Base-by-base conservation (phyloP, 2,113 vertebrate genomes). In the Syngnathus floridae region DNA sequence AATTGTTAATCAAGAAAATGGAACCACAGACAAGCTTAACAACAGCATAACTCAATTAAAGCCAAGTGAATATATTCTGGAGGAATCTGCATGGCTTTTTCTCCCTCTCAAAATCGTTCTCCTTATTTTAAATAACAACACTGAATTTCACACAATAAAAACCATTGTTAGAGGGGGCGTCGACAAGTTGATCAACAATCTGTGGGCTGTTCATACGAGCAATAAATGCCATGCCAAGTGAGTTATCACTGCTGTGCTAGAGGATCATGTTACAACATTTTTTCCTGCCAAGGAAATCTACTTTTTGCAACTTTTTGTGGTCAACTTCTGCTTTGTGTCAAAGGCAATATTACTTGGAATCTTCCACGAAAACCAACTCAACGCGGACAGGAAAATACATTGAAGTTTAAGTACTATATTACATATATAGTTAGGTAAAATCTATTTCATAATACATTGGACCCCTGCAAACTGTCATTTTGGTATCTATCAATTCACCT, bases 121-220 rank as follows among this genome's bases (percentile, higher is more conserved):
- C 36, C 48, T 22, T 68, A 21, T 65, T 63, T 22, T 9, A 38
- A 57, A 67, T 2, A 80, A 74, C 22, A 36, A 17, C 13, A 11
- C 37, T 5, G n/a, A 26, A 17, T 61, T 5, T 21, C 4, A 1
- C 56, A 68, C 74, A 80, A 84, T 38, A 82, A 43, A 60, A 5
- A 3, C 1, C 45, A 77, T 86, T 75, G 71, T 40, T 70, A 3
- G 36, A 5, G 51, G 79, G 60, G 37, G 21, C 73, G 75, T 3
- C 48, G 55, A 21, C 61, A 56, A 0, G 70, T 79, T 62, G 66
- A 82, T 66, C 84, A 86, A 85, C 64, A 85, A 41, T 10, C 7
- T 13, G 4, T 6, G 3, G 52, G 5, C 1, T 11, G 0, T 19
- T 49, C 19, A 35, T 2, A 46, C 58, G 64, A 70, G 36, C 4